phyloP scores from a whole-genome alignment of 2,797 vertebrate genomes.

The Dicrostonyx torquatus region DNA sequence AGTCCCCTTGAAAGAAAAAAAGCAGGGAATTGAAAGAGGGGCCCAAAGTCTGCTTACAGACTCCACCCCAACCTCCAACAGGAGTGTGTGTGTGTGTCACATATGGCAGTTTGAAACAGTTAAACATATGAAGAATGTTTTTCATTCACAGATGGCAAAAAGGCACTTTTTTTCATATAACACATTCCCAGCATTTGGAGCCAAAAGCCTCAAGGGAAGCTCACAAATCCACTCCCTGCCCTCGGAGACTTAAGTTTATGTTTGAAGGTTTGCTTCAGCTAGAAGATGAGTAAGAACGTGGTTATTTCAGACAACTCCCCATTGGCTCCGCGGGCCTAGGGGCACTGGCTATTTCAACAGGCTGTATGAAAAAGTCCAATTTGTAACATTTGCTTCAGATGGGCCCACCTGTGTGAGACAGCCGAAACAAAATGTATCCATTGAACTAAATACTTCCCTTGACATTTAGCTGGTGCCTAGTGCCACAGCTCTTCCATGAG shows the following conservation, averaged over 20 bases:
- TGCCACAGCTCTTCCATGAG: not conserved
- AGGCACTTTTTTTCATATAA: slow-evolving; percentile 76
- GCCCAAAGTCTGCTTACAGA: not conserved
- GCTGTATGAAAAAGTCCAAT: slow-evolving; percentile 72
- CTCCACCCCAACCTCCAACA: not conserved
- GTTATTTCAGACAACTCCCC: slow-evolving; percentile 55
- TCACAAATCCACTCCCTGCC: slow-evolving; percentile 76
- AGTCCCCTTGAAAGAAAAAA: slow-evolving; percentile 25
- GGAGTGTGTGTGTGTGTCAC: not conserved
- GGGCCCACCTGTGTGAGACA: slow-evolving; percentile 61
- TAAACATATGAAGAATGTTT: slow-evolving; percentile 81
- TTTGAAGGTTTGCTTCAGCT: slow-evolving; percentile 70
- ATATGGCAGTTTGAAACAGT: slow-evolving; percentile 76
- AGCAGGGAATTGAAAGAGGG: not conserved
- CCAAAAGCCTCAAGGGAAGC: slow-evolving; percentile 74
- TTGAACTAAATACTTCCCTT: slow-evolving; percentile 56
- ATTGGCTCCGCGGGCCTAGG: slow-evolving; percentile 48
- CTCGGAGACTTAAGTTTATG: slow-evolving; percentile 54
- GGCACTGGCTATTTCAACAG: slow-evolving; percentile 71
- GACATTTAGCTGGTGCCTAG: not conserved
- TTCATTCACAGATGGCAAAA: slow-evolving; percentile 79
- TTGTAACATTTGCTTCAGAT: slow-evolving; percentile 64
- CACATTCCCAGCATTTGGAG: slow-evolving; percentile 75
- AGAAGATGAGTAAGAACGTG: slow-evolving; percentile 66
- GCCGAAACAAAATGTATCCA: slow-evolving; percentile 54